phyloP scores from a whole-genome alignment of 2,888 invertebrate genomes.

The Drosophila greeni region DNA sequence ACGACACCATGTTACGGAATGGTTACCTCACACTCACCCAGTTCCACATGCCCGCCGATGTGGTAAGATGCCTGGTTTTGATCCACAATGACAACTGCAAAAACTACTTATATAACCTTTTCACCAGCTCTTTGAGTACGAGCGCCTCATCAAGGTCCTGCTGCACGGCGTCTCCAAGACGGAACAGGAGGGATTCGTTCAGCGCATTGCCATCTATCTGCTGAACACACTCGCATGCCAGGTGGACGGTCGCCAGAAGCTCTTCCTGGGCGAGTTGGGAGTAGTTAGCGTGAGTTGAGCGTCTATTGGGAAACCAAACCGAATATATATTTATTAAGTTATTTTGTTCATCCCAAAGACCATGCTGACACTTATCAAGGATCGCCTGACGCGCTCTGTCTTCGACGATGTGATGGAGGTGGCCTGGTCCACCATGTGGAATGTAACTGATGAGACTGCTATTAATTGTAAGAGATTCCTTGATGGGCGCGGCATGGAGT shows the following conservation, averaged over 20 bases:
- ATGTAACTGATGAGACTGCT: conserved; percentile 97
- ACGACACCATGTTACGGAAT: conserved; percentile 97
- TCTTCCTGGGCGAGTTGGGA: conserved; percentile 92
- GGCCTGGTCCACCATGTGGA: conserved; percentile 99
- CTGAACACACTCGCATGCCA: conserved; percentile 97
- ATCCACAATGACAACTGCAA: background rate
- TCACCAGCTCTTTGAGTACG: conserved; percentile 91
- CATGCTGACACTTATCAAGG: conserved; percentile 92
- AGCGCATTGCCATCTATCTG: conserved; percentile 95
- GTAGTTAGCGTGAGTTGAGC: conserved; percentile 85
- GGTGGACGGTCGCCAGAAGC: conserved; percentile 95
- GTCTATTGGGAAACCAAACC: no score
- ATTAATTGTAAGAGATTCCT: conserved; percentile 95
- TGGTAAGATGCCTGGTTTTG: conserved; percentile 81
- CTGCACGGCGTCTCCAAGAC: conserved; percentile 89
- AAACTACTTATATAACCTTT: background rate
- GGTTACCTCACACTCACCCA: conserved; percentile 96
- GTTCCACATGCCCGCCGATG: conserved; percentile 96
- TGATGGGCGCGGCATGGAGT: conserved; percentile 91
- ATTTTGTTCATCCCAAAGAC: conserved; percentile 80
- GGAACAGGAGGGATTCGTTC: conserved; percentile 94
- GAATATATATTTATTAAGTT: background rate
- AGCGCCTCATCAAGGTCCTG: conserved; percentile 89
- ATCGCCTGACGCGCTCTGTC: conserved; percentile 85
- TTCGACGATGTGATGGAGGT: conserved; percentile 98